Base-by-base conservation (phyloP, 37 sponge, comb jelly and placozoan species). In the Ephydatia muelleri region DNA sequence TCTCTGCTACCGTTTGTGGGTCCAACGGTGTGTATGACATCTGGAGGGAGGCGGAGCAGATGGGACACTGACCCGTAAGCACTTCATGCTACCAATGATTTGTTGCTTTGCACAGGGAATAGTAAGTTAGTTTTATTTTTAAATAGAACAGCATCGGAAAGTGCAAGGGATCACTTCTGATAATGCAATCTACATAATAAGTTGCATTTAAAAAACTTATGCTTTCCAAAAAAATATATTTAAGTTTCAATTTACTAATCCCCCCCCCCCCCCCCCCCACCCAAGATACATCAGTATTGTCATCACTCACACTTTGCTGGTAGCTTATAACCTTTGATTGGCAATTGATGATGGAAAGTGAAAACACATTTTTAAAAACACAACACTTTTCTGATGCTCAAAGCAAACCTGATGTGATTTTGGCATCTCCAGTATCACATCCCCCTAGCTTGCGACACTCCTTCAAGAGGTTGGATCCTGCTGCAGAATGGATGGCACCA, bases 401-500 rank as follows among this genome's bases (percentile, higher is more conserved):
- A 32, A 34, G 40, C 12, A 22, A 72, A 89, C 90, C 91, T 39
- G 82, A 65, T 34, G 96, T 81, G 5, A 97, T 9, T 73, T 95
- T 95, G 13, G 93, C 83, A 37, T 94, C 85, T 8, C 97, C 97
- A 19, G 95, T 72, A 0, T 31, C 40, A 67, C 97, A 94, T 2
- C 95, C 95, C 23, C 80, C 75, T 27, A 97, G 80, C 9, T 68
- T 83, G 0, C 0, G 27, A 72, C 97, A 97, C 65, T 97, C 97
- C 25, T 88, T 70, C 25, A 66, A 32, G 48, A 97, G 89, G 5
- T 80, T 76, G 25, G 47, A 4, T 2, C 95, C 91, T 30, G 97
- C 97, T 29, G 95, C 97, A 12, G 48, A 67, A 76, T 97, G 97
- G 27, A 97, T 94, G 65, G 94, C 92, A 25, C 95, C 97, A 92